Evolutionary conservation across 1,140 invertebrate species (phyloP).

Genomic region (Delia radicum): DNA sequence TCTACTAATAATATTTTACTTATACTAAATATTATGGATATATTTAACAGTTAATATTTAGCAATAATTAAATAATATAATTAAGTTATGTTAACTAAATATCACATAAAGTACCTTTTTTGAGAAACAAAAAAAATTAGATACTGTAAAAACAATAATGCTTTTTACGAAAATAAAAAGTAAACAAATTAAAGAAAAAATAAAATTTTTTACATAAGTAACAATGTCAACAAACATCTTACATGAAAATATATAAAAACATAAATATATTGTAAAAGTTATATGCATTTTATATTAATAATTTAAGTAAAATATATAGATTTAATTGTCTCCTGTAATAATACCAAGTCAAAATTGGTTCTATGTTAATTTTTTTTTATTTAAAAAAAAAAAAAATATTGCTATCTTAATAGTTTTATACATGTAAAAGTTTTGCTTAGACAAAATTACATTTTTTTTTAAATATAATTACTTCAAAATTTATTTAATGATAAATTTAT

Average conservation of each 20-base stretch:
- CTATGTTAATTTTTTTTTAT: too few relatives aligned
- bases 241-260: neutral
- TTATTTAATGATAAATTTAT: too few relatives aligned
- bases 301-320: neutral
- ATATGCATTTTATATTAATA: neutral
- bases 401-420: too few relatives aligned
- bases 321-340: too few relatives aligned
- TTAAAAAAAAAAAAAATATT: too few relatives aligned
- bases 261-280: neutral
- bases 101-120: constrained; percentile 20
- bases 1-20: too few relatives aligned
- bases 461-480: too few relatives aligned
- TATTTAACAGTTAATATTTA: too few relatives aligned
- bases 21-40: too few relatives aligned
- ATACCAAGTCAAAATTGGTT: too few relatives aligned
- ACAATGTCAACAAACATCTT: neutral
- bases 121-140: constrained; percentile 1
- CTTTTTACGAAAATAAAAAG: neutral
- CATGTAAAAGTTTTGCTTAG: too few relatives aligned
- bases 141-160: neutral
- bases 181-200: neutral
- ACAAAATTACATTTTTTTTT: too few relatives aligned
- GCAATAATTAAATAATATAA: neutral
- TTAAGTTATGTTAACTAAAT: constrained; percentile 21
- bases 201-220: neutral